These are phyloP conservation scores for Tachuris rubrigastra DNA, from an alignment of 2,113 vertebrate genomes.

Conservation along the genomic window DNA sequence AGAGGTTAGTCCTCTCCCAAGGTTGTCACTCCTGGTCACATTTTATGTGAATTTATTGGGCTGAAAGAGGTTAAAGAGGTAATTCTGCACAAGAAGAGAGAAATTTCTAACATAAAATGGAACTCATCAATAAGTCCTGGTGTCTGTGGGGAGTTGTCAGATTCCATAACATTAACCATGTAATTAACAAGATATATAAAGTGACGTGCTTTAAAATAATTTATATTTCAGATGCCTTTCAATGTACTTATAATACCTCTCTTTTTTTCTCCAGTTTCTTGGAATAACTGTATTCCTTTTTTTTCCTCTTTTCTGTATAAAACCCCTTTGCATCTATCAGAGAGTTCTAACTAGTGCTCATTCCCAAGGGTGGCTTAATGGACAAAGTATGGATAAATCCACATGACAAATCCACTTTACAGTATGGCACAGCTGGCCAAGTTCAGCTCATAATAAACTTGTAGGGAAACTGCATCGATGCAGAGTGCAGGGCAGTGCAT, in stretches of 20 bases:
- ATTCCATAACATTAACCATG: conserved; percentile 35
- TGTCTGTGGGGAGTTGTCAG: conserved; percentile 36
- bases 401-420: conserved; percentile 56
- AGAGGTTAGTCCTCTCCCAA: conserved; percentile 56
- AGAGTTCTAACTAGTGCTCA: conserved; percentile 47
- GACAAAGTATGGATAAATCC: conserved; percentile 69
- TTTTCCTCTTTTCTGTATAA: not conserved
- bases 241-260: not conserved
- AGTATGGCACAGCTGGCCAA: conserved; percentile 33
- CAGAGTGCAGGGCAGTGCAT: conserved; percentile 7
- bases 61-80: conserved; percentile 43
- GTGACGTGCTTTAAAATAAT: conserved; percentile 41
- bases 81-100: conserved; percentile 29
- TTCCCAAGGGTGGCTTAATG: conserved; percentile 73
- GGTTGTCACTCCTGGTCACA: conserved; percentile 45
- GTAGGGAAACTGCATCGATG: not conserved
- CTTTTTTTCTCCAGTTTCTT: not conserved
- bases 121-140: conserved; percentile 9
- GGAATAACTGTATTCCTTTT: not conserved
- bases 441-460: conserved; percentile 27
- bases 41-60: conserved; percentile 62
- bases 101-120: conserved; percentile 38
- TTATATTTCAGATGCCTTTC: conserved; percentile 44
- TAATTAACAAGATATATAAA: conserved; percentile 56
- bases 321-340: conserved; percentile 42